Percentiles rank a stretch among this genome's conserved stretches.
phyloP scores from a whole-genome alignment of 2,797 vertebrate species.

The Mergus octosetaceus region DNA sequence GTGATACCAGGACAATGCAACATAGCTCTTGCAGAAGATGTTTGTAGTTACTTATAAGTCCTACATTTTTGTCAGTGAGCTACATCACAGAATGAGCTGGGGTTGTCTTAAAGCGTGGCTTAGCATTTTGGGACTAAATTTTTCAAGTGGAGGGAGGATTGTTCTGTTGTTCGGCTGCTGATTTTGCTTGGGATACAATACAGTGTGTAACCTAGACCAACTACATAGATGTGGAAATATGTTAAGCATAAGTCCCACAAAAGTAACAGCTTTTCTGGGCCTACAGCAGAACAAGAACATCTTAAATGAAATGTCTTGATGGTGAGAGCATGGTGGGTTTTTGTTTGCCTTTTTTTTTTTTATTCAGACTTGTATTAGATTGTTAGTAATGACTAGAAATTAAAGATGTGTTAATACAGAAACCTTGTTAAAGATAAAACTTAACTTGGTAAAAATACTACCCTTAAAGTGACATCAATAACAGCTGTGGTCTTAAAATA shows the following conservation, averaged over 20 bases:
- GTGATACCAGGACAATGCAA: background rate
- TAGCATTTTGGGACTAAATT: background rate
- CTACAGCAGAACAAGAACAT: background rate
- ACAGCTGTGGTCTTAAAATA: background rate
- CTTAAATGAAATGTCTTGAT: background rate
- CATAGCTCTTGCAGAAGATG: background rate
- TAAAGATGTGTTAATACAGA: background rate
- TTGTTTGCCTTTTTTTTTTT: background rate
- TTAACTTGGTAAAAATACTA: no score
- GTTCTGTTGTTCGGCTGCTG: background rate
- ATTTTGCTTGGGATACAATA: background rate
- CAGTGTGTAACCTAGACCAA: background rate
- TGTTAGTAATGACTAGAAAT: background rate
- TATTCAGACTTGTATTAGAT: background rate
- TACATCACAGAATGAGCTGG: background rate
- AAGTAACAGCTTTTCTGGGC: background rate
- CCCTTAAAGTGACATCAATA: accelerated
- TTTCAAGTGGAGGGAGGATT: background rate
- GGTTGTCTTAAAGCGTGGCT: background rate
- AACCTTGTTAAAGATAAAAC: background rate
- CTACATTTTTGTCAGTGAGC: background rate
- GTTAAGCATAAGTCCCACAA: background rate
- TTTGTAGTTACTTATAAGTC: background rate
- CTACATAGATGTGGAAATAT: accelerated
- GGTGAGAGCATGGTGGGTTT: background rate